Base-by-base conservation (phyloP, 1,140 invertebrate genomes). In the Listronotus bonariensis region DNA sequence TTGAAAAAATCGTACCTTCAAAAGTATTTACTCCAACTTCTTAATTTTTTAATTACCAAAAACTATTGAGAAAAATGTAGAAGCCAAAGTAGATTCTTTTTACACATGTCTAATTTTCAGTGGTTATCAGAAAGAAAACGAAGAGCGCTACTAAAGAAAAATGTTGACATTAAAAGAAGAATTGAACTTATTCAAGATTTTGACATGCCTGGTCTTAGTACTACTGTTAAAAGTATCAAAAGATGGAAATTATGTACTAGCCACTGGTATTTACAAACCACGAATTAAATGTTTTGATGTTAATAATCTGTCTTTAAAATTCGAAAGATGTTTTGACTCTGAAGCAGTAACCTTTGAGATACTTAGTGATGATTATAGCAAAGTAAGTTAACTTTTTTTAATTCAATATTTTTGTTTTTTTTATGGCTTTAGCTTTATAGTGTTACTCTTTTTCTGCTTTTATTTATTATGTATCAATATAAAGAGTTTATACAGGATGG, bases 161-260 rank as follows among this genome's bases (percentile, higher is more conserved):
- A 97, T 89, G 87, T 92, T 49, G 94, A 96, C 76, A 84, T 97
- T 38, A 84, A 93, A 67, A 86, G 89, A 70, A 82, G 94, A 74
- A 97, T 99, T 68, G 93, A 99, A 79, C 85, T 99, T 14, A 95
- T 99, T 72, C 97, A 99, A 81, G 97, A 99, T 78, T 99, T 99
- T 86, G 93, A 97, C 70, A 99, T 99, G 97, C 97, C 97, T 56
- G 93, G 87, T 63, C 83, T 99, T 1, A 97, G 94, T 75, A 92
- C 88, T 40, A 88, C 86, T 41, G 86, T 99, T 42, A 85, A n/a
- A 87, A 77, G 84, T 95, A 46, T 93, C 96, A n/a, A 88, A 85
- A 73, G 96, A 99, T 87, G 90, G 92, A 18, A 89, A 97, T 66
- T 98, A 94, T 78, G 89, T 99, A 65, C 82, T 98, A 69, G 92